Percentiles rank a stretch among this genome's conserved stretches.
phyloP scores from a whole-genome alignment of 2,888 invertebrate genomes.

The Anthoptus insignis region DNA sequence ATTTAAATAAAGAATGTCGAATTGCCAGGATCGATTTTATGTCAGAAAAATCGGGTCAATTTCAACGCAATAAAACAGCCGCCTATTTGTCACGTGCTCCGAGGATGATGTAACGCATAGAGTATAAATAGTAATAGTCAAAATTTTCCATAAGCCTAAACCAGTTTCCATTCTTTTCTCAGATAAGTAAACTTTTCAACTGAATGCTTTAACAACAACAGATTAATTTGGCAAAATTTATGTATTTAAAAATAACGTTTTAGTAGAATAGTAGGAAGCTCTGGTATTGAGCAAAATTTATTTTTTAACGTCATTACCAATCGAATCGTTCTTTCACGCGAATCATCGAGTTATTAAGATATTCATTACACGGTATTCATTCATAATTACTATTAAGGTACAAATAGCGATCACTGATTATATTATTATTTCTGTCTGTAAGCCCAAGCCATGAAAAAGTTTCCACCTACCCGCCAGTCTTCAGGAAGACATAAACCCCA shows the following conservation, averaged over 20 bases:
- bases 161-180: constrained; percentile 12
- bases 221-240: constrained; percentile 33
- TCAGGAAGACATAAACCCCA: constrained; percentile 53
- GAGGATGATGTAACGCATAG: constrained; percentile 26
- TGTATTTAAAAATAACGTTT: constrained; percentile 19
- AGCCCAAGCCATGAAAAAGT: constrained; percentile 23
- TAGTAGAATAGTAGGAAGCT: constrained; percentile 61
- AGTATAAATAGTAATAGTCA: constrained; percentile 28
- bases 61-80: constrained; percentile 20
- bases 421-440: constrained; percentile 8
- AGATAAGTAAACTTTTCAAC: neutral
- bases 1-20: no score
- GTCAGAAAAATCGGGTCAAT: neutral
- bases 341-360: constrained; percentile 44
- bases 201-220: constrained; percentile 21
- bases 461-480: constrained; percentile 43
- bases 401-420: constrained; percentile 31
- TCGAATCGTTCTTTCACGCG: constrained; percentile 27
- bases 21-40: no score
- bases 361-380: constrained; percentile 2
- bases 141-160: constrained; percentile 31
- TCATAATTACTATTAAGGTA: constrained; percentile 33
- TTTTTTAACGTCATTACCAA: constrained; percentile 46
- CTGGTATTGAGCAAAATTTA: constrained; percentile 73
- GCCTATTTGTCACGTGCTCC: constrained; percentile 21